Evolutionary conservation across 2,888 invertebrate species (phyloP).

Genomic region (Allacma fusca): DNA sequence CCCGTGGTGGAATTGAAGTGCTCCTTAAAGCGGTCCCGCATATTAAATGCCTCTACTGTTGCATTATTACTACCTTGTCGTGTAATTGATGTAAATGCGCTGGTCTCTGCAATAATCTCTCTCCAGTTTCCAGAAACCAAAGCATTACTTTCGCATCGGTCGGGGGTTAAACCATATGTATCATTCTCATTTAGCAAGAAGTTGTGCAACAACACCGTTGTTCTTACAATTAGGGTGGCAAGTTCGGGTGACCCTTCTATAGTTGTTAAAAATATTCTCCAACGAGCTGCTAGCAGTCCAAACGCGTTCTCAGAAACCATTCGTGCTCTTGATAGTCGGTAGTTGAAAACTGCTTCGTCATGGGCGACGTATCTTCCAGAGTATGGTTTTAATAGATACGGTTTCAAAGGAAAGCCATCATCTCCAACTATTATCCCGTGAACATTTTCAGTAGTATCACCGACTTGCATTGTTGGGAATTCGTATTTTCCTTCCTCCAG

Average conservation of each 20-base stretch:
- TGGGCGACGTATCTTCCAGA: slow-evolving; percentile 18
- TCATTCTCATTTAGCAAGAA: slow-evolving; percentile 38
- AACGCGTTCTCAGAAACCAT: slow-evolving; percentile 48
- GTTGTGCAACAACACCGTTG: slow-evolving; percentile 48
- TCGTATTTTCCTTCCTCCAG: slow-evolving; percentile 23
- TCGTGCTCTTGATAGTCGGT: slow-evolving; percentile 50
- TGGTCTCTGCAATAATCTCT: not conserved
- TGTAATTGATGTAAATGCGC: not conserved
- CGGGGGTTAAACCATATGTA: slow-evolving; percentile 27
- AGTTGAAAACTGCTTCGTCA: slow-evolving; percentile 45
- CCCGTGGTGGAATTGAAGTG: slow-evolving; percentile 14
- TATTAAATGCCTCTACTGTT: not conserved
- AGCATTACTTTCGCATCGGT: not conserved
- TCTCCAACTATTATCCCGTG: slow-evolving; percentile 38
- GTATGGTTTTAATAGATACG: slow-evolving; percentile 40
- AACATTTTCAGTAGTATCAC: not conserved
- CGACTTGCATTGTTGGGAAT: slow-evolving; percentile 45
- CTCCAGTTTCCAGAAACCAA: slow-evolving; percentile 6
- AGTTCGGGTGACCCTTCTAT: too few species aligned
- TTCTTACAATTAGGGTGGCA: slow-evolving; percentile 39
- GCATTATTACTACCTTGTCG: slow-evolving; percentile 28
- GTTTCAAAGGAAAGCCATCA: slow-evolving; percentile 41
- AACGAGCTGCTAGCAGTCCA: slow-evolving; percentile 54
- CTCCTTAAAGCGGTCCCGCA: not conserved
- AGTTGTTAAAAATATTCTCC: slow-evolving; percentile 52